phyloP scores from a whole-genome alignment of 2,888 invertebrate species.

The Torymus texanus region DNA sequence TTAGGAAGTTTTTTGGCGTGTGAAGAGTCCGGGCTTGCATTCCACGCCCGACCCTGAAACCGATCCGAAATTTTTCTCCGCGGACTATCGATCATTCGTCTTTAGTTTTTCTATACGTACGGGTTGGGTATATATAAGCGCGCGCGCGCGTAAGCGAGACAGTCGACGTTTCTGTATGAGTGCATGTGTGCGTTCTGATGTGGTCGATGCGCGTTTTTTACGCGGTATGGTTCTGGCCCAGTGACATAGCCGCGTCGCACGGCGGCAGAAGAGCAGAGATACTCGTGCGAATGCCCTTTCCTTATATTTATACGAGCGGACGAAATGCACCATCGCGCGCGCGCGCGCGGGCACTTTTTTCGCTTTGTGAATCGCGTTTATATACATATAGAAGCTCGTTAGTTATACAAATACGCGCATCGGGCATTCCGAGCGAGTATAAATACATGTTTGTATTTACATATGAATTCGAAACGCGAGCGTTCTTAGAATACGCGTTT shows the following conservation, averaged over 20 bases:
- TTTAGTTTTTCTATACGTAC: slow-evolving; percentile 17
- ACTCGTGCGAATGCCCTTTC: slow-evolving; percentile 48
- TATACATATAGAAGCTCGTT: slow-evolving; percentile 3
- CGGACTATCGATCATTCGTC: slow-evolving; percentile 49
- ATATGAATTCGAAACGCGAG: slow-evolving; percentile 17
- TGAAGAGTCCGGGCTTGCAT: slow-evolving; percentile 21
- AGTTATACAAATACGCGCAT: slow-evolving; percentile 31
- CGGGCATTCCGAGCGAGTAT: slow-evolving; percentile 12
- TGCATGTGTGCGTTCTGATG: no score
- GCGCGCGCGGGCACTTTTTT: background rate
- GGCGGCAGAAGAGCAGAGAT: background rate
- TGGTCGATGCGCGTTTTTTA: slow-evolving; percentile 4
- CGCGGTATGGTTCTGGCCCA: slow-evolving; percentile 21
- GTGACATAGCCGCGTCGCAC: slow-evolving; percentile 28
- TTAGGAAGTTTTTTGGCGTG: slow-evolving; percentile 28
- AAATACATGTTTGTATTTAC: slow-evolving; percentile 33
- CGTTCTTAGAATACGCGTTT: background rate
- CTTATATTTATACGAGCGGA: slow-evolving; percentile 27
- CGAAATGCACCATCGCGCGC: background rate
- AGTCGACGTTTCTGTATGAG: no score
- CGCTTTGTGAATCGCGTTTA: background rate
- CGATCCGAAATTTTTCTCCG: slow-evolving; percentile 49
- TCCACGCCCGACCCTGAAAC: slow-evolving; percentile 4
- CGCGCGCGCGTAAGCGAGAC: background rate
- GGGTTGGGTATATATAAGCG: background rate